phyloP scores from a whole-genome alignment of 2,113 vertebrate genomes.

The Manacus vitellinus region DNA sequence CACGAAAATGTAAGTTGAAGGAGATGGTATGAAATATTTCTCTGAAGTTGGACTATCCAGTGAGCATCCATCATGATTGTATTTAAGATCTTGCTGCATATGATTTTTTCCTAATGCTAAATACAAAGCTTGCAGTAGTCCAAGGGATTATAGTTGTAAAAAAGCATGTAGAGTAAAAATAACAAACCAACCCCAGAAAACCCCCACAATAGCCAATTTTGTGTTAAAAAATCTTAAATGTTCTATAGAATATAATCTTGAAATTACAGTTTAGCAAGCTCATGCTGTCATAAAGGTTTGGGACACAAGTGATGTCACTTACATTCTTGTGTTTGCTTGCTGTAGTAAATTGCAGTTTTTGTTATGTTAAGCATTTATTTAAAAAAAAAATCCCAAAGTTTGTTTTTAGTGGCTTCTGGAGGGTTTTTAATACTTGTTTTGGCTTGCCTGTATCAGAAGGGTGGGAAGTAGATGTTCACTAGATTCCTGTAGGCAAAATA shows the following conservation, averaged over 20 bases:
- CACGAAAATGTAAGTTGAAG: slow-evolving; percentile 91
- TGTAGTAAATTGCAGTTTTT: background rate
- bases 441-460: background rate
- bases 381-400: background rate
- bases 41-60: background rate
- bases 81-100: background rate
- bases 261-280: background rate
- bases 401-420: background rate
- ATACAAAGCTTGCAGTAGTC: background rate
- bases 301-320: background rate
- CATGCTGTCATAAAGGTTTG: background rate
- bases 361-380: background rate
- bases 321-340: background rate
- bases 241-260: background rate
- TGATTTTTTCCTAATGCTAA: background rate
- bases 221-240: background rate
- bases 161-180: background rate
- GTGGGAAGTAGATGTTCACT: background rate
- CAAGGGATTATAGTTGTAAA: background rate
- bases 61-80: background rate
- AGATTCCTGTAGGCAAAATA: background rate
- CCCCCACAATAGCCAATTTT: background rate
- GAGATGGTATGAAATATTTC: rapidly evolving
- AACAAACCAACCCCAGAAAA: rapidly evolving
- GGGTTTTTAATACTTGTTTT: background rate